Base-by-base conservation (phyloP, 1,140 invertebrate genomes). In the Sycobia sp. region DNA sequence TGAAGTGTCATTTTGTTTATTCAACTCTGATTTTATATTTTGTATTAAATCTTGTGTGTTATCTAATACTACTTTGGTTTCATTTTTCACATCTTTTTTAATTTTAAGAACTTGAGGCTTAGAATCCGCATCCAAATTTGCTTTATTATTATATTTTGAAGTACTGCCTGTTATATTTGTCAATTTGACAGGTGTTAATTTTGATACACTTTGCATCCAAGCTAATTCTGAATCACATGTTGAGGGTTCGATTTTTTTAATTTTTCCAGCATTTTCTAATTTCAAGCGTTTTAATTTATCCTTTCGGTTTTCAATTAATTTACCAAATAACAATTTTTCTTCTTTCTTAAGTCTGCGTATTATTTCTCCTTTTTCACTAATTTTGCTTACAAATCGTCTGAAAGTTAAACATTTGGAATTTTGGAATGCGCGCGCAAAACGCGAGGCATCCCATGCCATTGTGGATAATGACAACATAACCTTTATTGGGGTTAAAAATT, bases 271-370 rank as follows among this genome's bases (percentile, higher is more conserved):
- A 2, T 60, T n/a, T 58, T 70, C 68, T 5, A 50, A 46, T 53
- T 70, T 71, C 1, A 64, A 4, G 41, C 69, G 61, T 49, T 65
- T 66, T 2, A 14, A 18, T 66, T 72, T 75, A 41, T 73, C 51
- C 41, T 65, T 63, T 41, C 68, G 69, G 1, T 69, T 71, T 56
- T 77, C 72, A 0, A 76, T 4, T 4, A 76, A 16, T 13, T 65
- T 50, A 0, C 75, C 76, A 53, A 69, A 79, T 10, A 73, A 13
- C 9, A 62, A 20, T 57, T 75, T 73, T 44, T 67, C 23, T 77
- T 72, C 34, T 43, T 14, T n/a, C 29, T 11, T 65, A 57, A 71
- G 53, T n/a, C n/a, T n/a, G n/a, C n/a, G n/a, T n/a, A n/a, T 32
- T 63, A 50, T 63, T 72, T 68, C n/a, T n/a, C 55, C 14, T 20